Conservation (phyloP, 1,140 invertebrate species). For the Ostrea denselamellosa region DNA sequence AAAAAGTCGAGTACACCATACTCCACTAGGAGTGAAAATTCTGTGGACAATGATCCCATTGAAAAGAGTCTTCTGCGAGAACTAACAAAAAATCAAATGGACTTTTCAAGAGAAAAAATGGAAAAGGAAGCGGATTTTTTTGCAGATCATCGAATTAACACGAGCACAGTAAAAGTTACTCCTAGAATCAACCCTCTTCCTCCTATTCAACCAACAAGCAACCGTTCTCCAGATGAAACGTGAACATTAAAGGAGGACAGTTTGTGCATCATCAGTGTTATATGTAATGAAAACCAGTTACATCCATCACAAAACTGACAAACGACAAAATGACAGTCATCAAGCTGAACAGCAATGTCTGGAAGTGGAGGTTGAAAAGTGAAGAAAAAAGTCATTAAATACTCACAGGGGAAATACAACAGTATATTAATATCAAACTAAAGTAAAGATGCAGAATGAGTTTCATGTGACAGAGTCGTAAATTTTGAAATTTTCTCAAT, state of each 20-base stretch:
- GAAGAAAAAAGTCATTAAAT: too few species aligned
- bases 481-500: too few species aligned
- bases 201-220: slow-evolving; percentile 58
- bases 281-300: too few species aligned
- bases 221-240: not conserved
- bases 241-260: not conserved
- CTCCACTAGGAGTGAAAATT: not conserved
- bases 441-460: too few species aligned
- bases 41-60: not conserved
- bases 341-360: too few species aligned
- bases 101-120: slow-evolving; percentile 66
- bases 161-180: slow-evolving; percentile 61
- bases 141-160: slow-evolving; percentile 65
- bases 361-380: too few species aligned
- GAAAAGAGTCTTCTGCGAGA: slow-evolving; percentile 40
- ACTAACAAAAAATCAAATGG: slow-evolving; percentile 64
- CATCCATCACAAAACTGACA: too few species aligned
- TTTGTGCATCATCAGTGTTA: too few species aligned
- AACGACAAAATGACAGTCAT: too few species aligned
- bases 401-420: too few species aligned
- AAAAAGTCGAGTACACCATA: not conserved
- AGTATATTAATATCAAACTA: too few species aligned
- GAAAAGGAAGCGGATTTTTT: slow-evolving; percentile 70
- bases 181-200: slow-evolving; percentile 60
- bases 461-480: too few species aligned